These are phyloP conservation scores for Pammene aurita DNA, from an alignment of 2,888 invertebrate genomes.

Conservation along the genomic window DNA sequence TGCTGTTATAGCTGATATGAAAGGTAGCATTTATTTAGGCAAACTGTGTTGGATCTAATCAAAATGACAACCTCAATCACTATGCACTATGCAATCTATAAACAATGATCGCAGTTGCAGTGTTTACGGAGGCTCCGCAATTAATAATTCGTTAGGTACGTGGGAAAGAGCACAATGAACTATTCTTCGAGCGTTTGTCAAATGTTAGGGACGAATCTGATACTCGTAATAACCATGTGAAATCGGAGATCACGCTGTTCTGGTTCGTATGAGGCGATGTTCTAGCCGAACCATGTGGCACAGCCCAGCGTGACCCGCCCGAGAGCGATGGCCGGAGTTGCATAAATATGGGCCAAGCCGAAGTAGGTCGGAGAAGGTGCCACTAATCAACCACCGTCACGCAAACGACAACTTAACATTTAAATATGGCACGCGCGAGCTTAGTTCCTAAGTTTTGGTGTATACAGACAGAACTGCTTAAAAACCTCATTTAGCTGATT, in stretches of 20 bases:
- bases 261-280: not conserved
- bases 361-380: conserved; percentile 60
- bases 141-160: conserved; percentile 37
- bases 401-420: conserved; percentile 18
- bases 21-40: too few species aligned
- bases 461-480: conserved; percentile 22
- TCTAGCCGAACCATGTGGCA: not conserved
- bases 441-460: conserved; percentile 4
- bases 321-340: conserved; percentile 48
- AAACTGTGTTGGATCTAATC: too few species aligned
- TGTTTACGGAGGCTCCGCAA: conserved; percentile 28
- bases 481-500: conserved; percentile 23
- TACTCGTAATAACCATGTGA: not conserved
- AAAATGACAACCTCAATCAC: too few species aligned
- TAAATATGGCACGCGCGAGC: conserved; percentile 13
- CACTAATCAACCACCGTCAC: conserved; percentile 47
- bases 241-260: not conserved
- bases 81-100: conserved; percentile 10
- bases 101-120: conserved; percentile 23
- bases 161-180: conserved; percentile 21
- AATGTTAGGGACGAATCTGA: not conserved
- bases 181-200: not conserved
- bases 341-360: conserved; percentile 51
- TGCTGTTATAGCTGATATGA: too few species aligned
- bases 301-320: conserved; percentile 21